A percentile compares a stretch with the other conserved stretches of the same genome.
phyloP scores from a whole-genome alignment of 2,113 vertebrate species.

The Megalops atlanticus region DNA sequence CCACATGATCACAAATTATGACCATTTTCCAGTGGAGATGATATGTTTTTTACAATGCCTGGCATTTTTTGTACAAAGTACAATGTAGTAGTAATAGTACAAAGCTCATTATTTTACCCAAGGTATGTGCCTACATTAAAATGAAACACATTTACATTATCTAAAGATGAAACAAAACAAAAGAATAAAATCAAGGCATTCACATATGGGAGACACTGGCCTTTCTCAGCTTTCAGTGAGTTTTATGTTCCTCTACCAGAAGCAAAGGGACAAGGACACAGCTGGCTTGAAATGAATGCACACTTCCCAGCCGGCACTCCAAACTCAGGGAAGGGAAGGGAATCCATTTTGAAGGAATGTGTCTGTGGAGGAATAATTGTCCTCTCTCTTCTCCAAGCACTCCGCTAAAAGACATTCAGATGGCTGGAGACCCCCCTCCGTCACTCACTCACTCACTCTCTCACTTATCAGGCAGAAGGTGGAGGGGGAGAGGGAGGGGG shows the following conservation, averaged over 20 bases:
- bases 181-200: no score
- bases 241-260: no score
- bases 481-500: background rate
- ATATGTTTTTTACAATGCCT: background rate
- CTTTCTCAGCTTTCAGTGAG: no score
- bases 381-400: constrained; percentile 63
- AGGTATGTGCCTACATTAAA: no score
- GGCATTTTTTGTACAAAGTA: background rate
- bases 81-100: no score
- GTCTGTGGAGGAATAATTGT: constrained; percentile 64
- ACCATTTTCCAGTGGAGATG: background rate
- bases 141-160: no score
- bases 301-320: constrained; percentile 56
- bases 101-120: no score
- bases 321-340: constrained; percentile 53
- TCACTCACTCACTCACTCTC: constrained; percentile 63
- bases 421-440: constrained; percentile 68
- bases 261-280: no score
- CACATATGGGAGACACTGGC: no score
- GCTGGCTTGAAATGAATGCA: constrained; percentile 38
- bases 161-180: no score
- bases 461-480: constrained; percentile 52
- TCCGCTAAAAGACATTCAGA: constrained; percentile 74
- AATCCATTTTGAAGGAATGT: constrained; percentile 60
- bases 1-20: no score